Percentiles rank a stretch among this genome's conserved stretches.
Evolutionary conservation across 2,888 invertebrate species (phyloP).

Genomic region (Resseliella maxima): DNA sequence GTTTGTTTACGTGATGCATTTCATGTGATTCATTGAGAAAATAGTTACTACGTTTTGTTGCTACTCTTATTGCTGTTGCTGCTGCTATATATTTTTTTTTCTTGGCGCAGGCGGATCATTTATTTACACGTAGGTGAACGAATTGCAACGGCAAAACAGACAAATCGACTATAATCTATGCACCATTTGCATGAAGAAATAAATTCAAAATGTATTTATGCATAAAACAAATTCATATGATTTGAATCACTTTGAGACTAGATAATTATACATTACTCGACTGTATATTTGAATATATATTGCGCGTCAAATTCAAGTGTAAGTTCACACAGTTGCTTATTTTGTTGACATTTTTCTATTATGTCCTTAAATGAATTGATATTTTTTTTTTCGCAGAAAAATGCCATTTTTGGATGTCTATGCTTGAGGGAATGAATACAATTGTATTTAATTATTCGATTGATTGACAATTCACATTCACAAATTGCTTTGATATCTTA

Average conservation of each 20-base stretch:
- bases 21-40: background rate
- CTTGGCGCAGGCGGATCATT: conserved; percentile 28
- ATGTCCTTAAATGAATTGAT: conserved; percentile 28
- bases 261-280: background rate
- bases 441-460: conserved; percentile 1
- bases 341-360: background rate
- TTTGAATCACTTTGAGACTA: background rate
- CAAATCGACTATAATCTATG: background rate
- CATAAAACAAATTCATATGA: background rate
- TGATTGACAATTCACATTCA: conserved; percentile 24
- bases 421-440: background rate
- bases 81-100: too few species aligned
- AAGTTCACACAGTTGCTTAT: conserved; percentile 15
- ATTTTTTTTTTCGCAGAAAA: background rate
- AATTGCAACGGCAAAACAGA: conserved; percentile 24
- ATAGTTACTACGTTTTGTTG: background rate
- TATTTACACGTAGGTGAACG: conserved; percentile 32
- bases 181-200: background rate
- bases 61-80: background rate
- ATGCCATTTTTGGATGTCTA: background rate
- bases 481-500: conserved; percentile 25
- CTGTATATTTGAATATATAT: background rate
- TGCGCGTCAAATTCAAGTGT: conserved; percentile 52
- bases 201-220: background rate
- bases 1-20: conserved; percentile 2